Base-by-base conservation (phyloP, 2,888 invertebrate genomes). In the Celastrina argiolus region DNA sequence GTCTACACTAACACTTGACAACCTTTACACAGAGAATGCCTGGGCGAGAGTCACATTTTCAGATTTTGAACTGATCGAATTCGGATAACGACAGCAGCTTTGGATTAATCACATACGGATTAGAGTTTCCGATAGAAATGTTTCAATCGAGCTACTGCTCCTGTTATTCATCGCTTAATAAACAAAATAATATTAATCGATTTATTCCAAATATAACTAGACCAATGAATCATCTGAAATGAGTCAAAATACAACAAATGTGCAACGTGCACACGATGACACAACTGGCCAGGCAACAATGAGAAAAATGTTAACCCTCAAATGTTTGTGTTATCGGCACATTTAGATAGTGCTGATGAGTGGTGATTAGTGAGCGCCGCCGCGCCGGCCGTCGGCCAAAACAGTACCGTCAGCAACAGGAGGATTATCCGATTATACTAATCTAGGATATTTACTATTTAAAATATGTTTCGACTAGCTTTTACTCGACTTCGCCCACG, bases 171-270 rank as follows among this genome's bases (percentile, higher is more conserved):
- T n/a, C n/a, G n/a, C n/a, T n/a, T n/a, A n/a, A n/a, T n/a, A n/a
- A n/a, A n/a, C n/a, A n/a, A n/a, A n/a, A n/a, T n/a, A n/a, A n/a
- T n/a, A n/a, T 8, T 45, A 2, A 18, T 18, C 8, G 45, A 45
- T 10, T 8, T 18, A 18, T 18, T 18, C 10, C 18, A 7, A 10
- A 18, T 51, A 26, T 12, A 51, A 51, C 51, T 12, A 51, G 12
- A 5, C 22, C 12, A 22, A 51, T 51, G 51, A 51, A 8, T 51
- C 51, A 51, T 51, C 22, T 10, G 5, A 51, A 51, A 51, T 51
- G 51, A 51, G 51, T 51, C 51, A 51, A 51, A 51, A 51, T 18
- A 45, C 31, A 31, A 45, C 51, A 51, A 51, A 51, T 22, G 51
- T 26, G 51, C 51, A 51, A 51, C 22, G 26, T 51, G 51, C 22